These are phyloP conservation scores for Empis stercorea DNA, from an alignment of 2,888 invertebrate genomes.

Conservation along the genomic window DNA sequence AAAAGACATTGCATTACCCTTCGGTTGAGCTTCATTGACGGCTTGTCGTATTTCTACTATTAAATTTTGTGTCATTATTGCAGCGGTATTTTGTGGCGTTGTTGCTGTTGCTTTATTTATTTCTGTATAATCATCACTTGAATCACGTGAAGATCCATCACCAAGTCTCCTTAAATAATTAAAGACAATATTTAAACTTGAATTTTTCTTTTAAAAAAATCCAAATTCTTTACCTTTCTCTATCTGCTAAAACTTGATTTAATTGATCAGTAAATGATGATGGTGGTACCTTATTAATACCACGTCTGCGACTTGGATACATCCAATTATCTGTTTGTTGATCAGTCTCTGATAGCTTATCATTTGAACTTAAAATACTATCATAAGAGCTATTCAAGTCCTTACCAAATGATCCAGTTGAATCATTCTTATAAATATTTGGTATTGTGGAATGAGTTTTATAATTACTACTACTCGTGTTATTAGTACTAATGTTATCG, in stretches of 20 bases:
- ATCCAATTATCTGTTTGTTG: constrained; percentile 34
- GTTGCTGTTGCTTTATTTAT: constrained; percentile 37
- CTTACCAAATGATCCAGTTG: constrained; percentile 19
- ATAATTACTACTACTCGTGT: not conserved
- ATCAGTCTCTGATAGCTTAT: constrained; percentile 33
- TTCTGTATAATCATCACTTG: constrained; percentile 50
- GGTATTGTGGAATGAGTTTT: constrained; percentile 24
- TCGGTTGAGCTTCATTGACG: constrained; percentile 75
- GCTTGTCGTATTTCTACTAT: constrained; percentile 80
- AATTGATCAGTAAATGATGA: constrained; percentile 74
- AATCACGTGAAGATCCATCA: constrained; percentile 42
- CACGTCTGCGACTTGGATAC: constrained; percentile 34
- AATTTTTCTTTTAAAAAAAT: too few relatives aligned
- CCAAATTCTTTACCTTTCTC: constrained; percentile 50
- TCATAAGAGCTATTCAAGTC: constrained; percentile 37
- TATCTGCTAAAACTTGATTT: constrained; percentile 74
- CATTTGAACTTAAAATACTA: constrained; percentile 36
- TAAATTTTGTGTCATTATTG: constrained; percentile 65
- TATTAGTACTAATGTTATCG: constrained; percentile 8
- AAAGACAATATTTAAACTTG: too few relatives aligned
- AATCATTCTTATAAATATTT: constrained; percentile 32
- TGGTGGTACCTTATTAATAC: constrained; percentile 49
- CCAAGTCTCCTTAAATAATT: constrained; percentile 28
- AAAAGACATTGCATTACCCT: too few relatives aligned
- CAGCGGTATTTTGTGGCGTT: constrained; percentile 39